Evolutionary conservation across 30 jellyfish, hydroid and myxozoan species (phyloP), one percentile per base, ranked within the genome.

Genomic region (Chrysaora quinquecirrha): DNA sequence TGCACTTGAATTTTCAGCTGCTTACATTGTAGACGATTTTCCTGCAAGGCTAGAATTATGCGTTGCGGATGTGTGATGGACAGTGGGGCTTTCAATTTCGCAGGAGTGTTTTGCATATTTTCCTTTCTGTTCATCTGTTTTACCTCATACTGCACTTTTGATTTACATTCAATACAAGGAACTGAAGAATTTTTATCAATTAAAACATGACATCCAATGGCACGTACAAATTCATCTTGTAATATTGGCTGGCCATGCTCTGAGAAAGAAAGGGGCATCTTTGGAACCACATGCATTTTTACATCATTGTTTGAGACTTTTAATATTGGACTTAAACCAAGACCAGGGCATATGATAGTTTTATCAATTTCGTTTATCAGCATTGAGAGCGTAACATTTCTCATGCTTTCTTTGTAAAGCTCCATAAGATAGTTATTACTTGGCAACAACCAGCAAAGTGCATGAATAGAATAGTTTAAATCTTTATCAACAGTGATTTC

Each of bases 31-130:
- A 63, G 16, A 14, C 83, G 54, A 29, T 63, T 48, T 65, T 79
- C 65, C 50, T 79, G 90, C 6, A 62, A 61, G 23, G 90, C 75
- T 9, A 66, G 61, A 48, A 10, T 79, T 29, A 79, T 28, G 25
- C 90, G 22, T 21, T 23, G 61, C n/a, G 90, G 90, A 24, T 29
- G 12, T 24, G 60, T 46, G 21, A 7, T 27, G 64, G 90, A 63
- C 24, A 79, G 30, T 28, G 90, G 90, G 10, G 90, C 90, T 28
- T 64, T 79, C 74, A 66, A 48, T 20, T 79, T 60, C 3, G 83
- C 90, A 0, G 83, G 84, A 12, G 78, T 58, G 80, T 50, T 62
- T 19, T 30, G 12, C 23, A 23, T 47, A 11, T n/a, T 7, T 23
- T 58, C 60, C 48, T 77, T 77, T 80, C 38, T 28, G 4, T 64